Evolutionary conservation across 2,888 invertebrate species (phyloP), one percentile per base, ranked within the genome.

Genomic region (Agrenia bidenticulata): DNA sequence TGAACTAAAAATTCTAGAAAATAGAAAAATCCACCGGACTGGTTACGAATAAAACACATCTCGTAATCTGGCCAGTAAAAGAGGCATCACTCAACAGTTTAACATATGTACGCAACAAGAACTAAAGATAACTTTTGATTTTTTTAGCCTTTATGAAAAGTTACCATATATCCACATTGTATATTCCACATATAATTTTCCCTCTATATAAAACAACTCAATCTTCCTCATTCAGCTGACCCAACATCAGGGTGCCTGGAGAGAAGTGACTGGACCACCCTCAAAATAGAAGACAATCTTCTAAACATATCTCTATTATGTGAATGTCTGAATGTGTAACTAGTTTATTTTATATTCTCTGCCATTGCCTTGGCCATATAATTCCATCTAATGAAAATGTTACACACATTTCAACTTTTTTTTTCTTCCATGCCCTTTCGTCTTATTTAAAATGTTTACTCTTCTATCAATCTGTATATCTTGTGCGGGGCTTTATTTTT

Each of bases 261-360:
- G 63, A 63, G 67, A 73, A 75, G 66, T 73, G 73, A 73, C 70
- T 71, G 71, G 75, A 75, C 75, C 75, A 75, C 75, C 75, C 75
- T 69, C 53, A 72, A 67, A 73, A 75, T 72, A 73, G 72, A 66
- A 55, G 55, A 55, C 55, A 55, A 55, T 55, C 55, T 55, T 26
- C 9, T 41, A 15, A 15, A 57, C 41, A 41, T 57, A 57, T 57
- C 57, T 55, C 15, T 9, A 32, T 55, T 45, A 45, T 19, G 45
- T 45, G 32, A 32, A 32, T 32, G 32, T 32, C 32, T 32, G 32
- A 32, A 32, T 32, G 32, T 32, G 32, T 45, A 45, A 45, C n/a
- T 19, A 45, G 19, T 19, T 45, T 19, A 45, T 19, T 45, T 45
- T 19, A 45, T 45, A 45, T 32, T 55, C 26, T 17, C 15, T 7